These are phyloP conservation scores for Ditylenchus dipsaci DNA, from an alignment of 1,140 invertebrate genomes.

Conservation along the genomic window DNA sequence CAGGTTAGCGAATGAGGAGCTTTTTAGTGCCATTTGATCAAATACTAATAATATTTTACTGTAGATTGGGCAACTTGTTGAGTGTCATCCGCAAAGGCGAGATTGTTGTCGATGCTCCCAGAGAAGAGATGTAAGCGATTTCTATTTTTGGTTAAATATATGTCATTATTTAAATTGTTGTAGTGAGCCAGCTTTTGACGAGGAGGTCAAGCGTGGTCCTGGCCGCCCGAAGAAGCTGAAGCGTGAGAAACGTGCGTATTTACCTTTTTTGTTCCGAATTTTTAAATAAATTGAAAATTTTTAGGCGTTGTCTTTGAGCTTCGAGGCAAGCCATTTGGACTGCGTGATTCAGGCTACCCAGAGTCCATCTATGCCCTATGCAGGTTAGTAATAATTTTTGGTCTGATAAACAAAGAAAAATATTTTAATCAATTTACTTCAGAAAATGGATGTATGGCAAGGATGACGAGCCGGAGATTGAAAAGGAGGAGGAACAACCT, in stretches of 20 bases:
- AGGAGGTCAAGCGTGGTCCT: slow-evolving; percentile 23
- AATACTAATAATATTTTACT: not conserved
- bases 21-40: no score
- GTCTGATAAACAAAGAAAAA: no score
- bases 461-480: slow-evolving; percentile 35
- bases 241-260: slow-evolving; percentile 38
- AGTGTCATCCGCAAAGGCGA: slow-evolving; percentile 38
- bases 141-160: slow-evolving; percentile 1
- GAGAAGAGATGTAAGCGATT: slow-evolving; percentile 10
- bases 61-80: slow-evolving; percentile 34
- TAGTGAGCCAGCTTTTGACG: slow-evolving; percentile 24
- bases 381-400: not conserved
- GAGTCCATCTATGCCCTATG: slow-evolving; percentile 37
- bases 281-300: slow-evolving; percentile 1
- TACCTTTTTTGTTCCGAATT: not conserved
- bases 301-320: slow-evolving; percentile 46
- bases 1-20: not conserved
- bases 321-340: slow-evolving; percentile 41
- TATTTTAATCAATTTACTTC: no score
- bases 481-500: slow-evolving; percentile 22
- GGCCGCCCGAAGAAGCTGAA: slow-evolving; percentile 38
- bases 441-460: slow-evolving; percentile 51
- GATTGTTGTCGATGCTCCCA: slow-evolving; percentile 9
- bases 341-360: slow-evolving; percentile 27
- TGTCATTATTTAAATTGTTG: slow-evolving; percentile 20